A percentile compares a stretch with the other conserved stretches of the same genome.
Conservation (phyloP, 2,888 invertebrate species). For the Brenthis daphne region DNA sequence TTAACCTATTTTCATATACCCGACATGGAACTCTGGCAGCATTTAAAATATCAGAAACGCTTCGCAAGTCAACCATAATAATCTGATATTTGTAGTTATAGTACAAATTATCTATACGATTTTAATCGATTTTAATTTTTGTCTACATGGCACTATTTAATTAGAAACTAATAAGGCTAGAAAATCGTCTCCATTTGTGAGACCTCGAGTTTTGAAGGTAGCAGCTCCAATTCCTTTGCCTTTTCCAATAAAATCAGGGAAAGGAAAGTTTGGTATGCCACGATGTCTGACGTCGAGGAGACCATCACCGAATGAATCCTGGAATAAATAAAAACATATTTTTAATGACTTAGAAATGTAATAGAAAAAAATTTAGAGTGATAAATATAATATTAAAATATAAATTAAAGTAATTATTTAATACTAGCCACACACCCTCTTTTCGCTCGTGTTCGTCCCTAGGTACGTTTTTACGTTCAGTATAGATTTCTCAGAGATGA, state of each 20-base stretch:
- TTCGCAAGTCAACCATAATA: too few species aligned
- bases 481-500: too few species aligned
- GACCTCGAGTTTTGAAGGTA: conserved; percentile 57
- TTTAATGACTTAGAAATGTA: background rate
- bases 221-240: conserved; percentile 62
- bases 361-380: background rate
- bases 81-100: too few species aligned
- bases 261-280: conserved; percentile 67
- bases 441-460: too few species aligned
- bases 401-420: too few species aligned
- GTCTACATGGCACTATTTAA: conserved; percentile 41
- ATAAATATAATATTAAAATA: background rate
- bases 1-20: background rate
- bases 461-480: too few species aligned
- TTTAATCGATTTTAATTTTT: background rate
- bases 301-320: conserved; percentile 66
- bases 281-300: conserved; percentile 67
- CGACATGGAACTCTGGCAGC: background rate
- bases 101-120: too few species aligned
- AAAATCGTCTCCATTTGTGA: conserved; percentile 57
- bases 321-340: conserved; percentile 42
- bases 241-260: conserved; percentile 58
- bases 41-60: too few species aligned
- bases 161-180: conserved; percentile 66
- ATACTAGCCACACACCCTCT: too few species aligned